Base-by-base conservation (phyloP, 2,797 vertebrate species). In the Pangasius djambal region DNA sequence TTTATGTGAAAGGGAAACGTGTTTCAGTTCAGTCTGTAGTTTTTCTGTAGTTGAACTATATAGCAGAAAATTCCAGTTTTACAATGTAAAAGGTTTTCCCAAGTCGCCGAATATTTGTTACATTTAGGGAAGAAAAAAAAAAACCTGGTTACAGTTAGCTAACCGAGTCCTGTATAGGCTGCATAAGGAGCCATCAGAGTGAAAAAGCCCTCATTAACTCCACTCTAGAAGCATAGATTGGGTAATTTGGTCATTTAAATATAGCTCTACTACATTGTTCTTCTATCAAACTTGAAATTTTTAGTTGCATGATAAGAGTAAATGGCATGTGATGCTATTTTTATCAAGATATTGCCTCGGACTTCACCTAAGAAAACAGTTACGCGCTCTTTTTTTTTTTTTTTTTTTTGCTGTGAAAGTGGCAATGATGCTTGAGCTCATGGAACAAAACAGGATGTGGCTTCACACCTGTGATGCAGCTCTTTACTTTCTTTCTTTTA, bases 381-480 rank as follows among this genome's bases (percentile, higher is more conserved):
- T 31, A 13, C 15, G 7, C 15, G 20, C 7, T 7, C 15, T n/a
- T n/a, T 40, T 9, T 40, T 34, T 16, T 12, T 52, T 12, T 16
- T 57, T 10, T 83, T 85, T 70, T 70, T 70, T 13, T 44, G 20
- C 34, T 28, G 6, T 63, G 18, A 34, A 44, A 65, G 22, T 52
- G 52, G 2, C n/a, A 52, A 34, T 85, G 65, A 18, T 50, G 16
- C 65, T 55, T 88, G 70, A 88, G 83, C 65, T 90, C 72, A 90
- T 85, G 86, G 88, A 83, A 83, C 89, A 44, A 69, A 31, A 83
- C 89, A 92, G 92, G 92, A 92, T 92, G 90, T 90, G 92, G 90
- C 20, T 88, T 87, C 13, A 87, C 90, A 90, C 90, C 87, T 90
- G 91, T 87, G 28, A 72, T 67, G 20, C 7, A 84, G 10, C 37